These are phyloP conservation scores for Ploceus nigricollis DNA, from an alignment of 2,113 vertebrate species.

Conservation along the genomic window DNA sequence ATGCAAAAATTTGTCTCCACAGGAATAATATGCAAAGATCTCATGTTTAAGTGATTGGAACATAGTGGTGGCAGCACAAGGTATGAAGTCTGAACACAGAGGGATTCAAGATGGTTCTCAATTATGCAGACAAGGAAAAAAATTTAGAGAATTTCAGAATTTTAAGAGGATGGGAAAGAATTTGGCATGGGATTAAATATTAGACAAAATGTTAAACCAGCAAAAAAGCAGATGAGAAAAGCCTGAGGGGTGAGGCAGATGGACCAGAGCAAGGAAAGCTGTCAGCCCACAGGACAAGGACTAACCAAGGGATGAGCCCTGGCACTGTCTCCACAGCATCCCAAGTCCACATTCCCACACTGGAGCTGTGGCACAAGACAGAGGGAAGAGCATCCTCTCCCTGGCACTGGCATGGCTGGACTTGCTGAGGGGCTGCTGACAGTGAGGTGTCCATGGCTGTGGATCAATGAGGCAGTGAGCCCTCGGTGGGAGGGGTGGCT, in stretches of 20 bases:
- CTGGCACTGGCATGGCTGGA: neutral
- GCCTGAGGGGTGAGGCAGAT: neutral
- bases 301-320: neutral
- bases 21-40: neutral
- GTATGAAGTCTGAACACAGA: neutral
- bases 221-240: neutral
- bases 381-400: neutral
- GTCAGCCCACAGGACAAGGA: neutral
- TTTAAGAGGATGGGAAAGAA: neutral
- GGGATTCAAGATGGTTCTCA: neutral
- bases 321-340: neutral
- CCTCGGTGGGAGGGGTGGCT: neutral
- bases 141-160: neutral
- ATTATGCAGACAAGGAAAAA: neutral
- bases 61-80: neutral
- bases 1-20: neutral
- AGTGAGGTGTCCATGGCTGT: accelerated
- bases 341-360: no score
- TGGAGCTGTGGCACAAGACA: neutral
- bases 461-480: neutral
- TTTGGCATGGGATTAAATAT: neutral
- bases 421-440: neutral
- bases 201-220: neutral
- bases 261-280: neutral
- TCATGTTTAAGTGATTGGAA: neutral